Evolutionary conservation across 1,140 invertebrate genomes (phyloP).

Genomic region (Aricia agestis): DNA sequence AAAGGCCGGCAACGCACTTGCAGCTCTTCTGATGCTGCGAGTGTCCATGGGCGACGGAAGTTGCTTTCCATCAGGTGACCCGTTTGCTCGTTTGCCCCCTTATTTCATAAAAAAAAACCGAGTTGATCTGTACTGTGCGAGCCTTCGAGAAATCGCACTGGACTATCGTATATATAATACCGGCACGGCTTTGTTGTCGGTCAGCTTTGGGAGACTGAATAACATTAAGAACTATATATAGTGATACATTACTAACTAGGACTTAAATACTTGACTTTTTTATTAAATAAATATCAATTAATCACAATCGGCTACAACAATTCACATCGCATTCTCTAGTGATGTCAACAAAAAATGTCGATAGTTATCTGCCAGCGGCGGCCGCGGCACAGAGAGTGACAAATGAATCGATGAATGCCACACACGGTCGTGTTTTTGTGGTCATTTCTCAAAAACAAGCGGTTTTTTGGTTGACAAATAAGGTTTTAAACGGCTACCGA

Average conservation of each 20-base stretch:
- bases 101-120: too few species aligned
- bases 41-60: too few species aligned
- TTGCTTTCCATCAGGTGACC: too few species aligned
- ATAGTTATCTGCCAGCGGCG: conserved; percentile 9
- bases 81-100: too few species aligned
- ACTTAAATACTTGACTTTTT: neutral
- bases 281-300: neutral
- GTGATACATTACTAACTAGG: neutral
- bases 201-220: too few species aligned
- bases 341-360: neutral
- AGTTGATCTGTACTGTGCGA: too few species aligned
- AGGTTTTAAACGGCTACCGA: neutral
- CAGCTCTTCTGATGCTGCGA: too few species aligned
- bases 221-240: too few species aligned
- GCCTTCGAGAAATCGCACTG: too few species aligned
- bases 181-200: too few species aligned
- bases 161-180: too few species aligned
- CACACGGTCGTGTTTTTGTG: conserved; percentile 25
- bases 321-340: neutral
- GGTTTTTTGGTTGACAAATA: neutral
- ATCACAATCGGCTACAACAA: conserved; percentile 10
- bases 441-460: conserved; percentile 16
- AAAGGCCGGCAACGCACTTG: too few species aligned
- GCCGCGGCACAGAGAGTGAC: conserved; percentile 23
- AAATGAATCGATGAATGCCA: conserved; percentile 34